These are phyloP conservation scores for Ectemnius lituratus DNA, from an alignment of 2,888 invertebrate species.

Conservation along the genomic window DNA sequence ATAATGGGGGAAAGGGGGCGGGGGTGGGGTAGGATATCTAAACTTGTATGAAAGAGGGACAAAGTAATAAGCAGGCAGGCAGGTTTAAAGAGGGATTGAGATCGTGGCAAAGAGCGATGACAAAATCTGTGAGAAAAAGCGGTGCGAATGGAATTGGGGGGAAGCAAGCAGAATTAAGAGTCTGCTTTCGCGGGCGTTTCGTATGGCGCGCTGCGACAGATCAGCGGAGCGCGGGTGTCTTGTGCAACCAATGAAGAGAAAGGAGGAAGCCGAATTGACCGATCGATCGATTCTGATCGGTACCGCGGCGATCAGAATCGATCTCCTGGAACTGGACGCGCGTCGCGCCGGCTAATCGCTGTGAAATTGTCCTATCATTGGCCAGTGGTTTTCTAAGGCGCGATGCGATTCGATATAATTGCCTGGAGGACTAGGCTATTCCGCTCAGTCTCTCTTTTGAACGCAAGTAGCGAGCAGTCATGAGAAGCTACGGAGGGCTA, in stretches of 20 bases:
- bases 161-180: too few relatives aligned
- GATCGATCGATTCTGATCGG: constrained; percentile 47
- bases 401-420: constrained; percentile 69
- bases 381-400: constrained; percentile 61
- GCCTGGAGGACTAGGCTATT: constrained; percentile 42
- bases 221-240: constrained; percentile 53
- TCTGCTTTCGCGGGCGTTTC: constrained; percentile 13
- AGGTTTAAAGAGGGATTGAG: too few relatives aligned
- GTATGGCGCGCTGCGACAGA: constrained; percentile 4
- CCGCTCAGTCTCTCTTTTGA: constrained; percentile 62
- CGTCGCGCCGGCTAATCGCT: constrained; percentile 50
- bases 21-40: too few relatives aligned
- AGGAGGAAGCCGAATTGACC: constrained; percentile 71
- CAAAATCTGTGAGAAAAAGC: too few relatives aligned
- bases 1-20: too few relatives aligned
- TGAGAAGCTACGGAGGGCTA: constrained; percentile 53
- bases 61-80: too few relatives aligned
- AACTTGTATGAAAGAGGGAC: too few relatives aligned
- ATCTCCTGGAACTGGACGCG: constrained; percentile 21
- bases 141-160: too few relatives aligned
- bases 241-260: constrained; percentile 70
- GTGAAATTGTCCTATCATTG: constrained; percentile 72
- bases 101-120: too few relatives aligned
- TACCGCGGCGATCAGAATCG: constrained; percentile 12
- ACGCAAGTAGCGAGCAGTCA: constrained; percentile 47